Conservation (phyloP, 2,113 vertebrate genomes). For the Aphelocoma coerulescens region DNA sequence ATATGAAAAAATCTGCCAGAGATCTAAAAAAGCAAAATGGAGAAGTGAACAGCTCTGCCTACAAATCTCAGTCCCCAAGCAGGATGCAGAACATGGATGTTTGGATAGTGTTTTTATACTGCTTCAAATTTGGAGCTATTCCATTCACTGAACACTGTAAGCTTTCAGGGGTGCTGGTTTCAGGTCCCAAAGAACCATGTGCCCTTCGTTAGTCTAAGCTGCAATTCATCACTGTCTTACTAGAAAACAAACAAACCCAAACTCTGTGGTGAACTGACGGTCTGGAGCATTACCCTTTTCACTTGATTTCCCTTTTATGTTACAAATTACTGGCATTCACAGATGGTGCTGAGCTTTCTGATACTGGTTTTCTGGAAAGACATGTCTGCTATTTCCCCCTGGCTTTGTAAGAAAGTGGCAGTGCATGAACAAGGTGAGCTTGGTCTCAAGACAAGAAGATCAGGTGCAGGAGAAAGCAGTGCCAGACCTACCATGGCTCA, state of each 20-base stretch:
- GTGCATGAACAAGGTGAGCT: background rate
- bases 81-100: background rate
- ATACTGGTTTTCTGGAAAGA: background rate
- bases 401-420: background rate
- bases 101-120: background rate
- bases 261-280: background rate
- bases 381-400: background rate
- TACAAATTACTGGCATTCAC: background rate
- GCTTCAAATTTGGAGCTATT: background rate
- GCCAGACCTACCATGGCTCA: background rate
- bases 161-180: background rate
- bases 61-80: background rate
- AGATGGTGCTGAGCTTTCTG: background rate
- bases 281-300: background rate
- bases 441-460: background rate
- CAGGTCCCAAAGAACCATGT: background rate
- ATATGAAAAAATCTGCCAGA: background rate
- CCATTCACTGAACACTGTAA: background rate
- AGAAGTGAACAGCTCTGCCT: background rate
- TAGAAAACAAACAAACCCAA: background rate
- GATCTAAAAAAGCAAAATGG: background rate
- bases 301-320: background rate
- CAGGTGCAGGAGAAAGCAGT: background rate
- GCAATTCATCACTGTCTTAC: background rate
- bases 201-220: background rate